Evolutionary conservation across 1,140 invertebrate species (phyloP).

Genomic region (Panagrolaimus sp.): DNA sequence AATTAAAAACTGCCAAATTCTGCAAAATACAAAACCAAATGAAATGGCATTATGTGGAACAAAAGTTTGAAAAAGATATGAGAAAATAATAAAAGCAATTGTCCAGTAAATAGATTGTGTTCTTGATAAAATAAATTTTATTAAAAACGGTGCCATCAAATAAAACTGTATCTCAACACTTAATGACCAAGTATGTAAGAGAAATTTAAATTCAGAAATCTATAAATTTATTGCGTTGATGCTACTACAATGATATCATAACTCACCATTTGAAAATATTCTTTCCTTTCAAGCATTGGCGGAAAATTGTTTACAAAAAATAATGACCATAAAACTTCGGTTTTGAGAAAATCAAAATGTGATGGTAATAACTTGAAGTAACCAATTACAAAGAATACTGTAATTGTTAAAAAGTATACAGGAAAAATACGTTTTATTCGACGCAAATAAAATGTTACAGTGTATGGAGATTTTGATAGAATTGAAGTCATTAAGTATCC

Average conservation of each 20-base stretch:
- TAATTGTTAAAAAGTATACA: not conserved
- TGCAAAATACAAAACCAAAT: not conserved
- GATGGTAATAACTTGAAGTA: not conserved
- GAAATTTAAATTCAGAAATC: constrained; percentile 1
- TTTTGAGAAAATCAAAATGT: not conserved
- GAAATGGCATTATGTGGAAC: not conserved
- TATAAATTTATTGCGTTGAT: too few species aligned
- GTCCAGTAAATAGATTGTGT: not conserved
- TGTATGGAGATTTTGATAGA: not conserved
- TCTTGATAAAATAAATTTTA: constrained; percentile 18
- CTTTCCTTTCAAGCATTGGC: constrained; percentile 4
- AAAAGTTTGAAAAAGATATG: not conserved
- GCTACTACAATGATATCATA: not conserved
- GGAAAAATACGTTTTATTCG: not conserved
- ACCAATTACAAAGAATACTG: not conserved
- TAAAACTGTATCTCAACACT: constrained; percentile 20
- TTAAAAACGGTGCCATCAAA: constrained; percentile 20
- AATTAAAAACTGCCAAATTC: constrained; percentile 8
- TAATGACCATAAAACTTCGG: not conserved
- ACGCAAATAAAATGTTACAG: not conserved
- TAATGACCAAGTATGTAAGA: constrained; percentile 16
- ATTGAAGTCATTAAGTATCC: constrained; percentile 9
- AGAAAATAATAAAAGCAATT: not conserved
- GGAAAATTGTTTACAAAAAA: not conserved
- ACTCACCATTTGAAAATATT: constrained; percentile 19